A percentile compares a stretch with the other conserved stretches of the same genome.
Conservation (phyloP, 2,113 vertebrate species). For the Numida meleagris region DNA sequence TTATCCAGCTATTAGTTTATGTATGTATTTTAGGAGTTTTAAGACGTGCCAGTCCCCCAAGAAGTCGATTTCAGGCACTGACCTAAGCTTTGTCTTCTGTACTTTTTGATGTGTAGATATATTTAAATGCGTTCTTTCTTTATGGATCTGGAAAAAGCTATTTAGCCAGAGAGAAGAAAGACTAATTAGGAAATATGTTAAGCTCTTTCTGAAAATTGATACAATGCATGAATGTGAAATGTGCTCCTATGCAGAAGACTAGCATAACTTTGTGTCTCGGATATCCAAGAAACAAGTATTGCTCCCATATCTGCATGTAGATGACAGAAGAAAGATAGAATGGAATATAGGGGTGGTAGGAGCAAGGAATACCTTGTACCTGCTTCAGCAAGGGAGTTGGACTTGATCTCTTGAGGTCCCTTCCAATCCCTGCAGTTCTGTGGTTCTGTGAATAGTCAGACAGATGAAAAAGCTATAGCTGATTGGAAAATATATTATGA, state of each 20-base stretch:
- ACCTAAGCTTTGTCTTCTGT: background rate
- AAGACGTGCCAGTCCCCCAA: background rate
- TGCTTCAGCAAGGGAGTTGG: too few relatives aligned
- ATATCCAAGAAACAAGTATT: background rate
- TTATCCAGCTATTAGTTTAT: background rate
- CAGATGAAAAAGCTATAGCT: background rate
- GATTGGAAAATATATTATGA: background rate
- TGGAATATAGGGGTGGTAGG: background rate
- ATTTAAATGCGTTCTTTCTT: background rate
- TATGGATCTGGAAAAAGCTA: background rate
- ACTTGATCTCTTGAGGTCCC: too few relatives aligned
- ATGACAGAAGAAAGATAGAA: too few relatives aligned
- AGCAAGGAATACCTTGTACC: too few relatives aligned
- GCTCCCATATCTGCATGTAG: background rate
- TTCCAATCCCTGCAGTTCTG: too few relatives aligned
- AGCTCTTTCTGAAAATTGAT: background rate
- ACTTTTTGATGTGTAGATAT: background rate
- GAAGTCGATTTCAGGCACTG: background rate
- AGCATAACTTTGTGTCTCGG: background rate
- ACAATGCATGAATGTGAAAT: background rate
- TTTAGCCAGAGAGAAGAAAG: background rate
- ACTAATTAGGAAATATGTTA: background rate
- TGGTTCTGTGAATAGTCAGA: background rate
- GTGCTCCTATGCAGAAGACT: background rate
- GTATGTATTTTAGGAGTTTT: background rate